Base-by-base conservation (phyloP, 2,797 vertebrate genomes). In the Spondyliosoma cantharus region DNA sequence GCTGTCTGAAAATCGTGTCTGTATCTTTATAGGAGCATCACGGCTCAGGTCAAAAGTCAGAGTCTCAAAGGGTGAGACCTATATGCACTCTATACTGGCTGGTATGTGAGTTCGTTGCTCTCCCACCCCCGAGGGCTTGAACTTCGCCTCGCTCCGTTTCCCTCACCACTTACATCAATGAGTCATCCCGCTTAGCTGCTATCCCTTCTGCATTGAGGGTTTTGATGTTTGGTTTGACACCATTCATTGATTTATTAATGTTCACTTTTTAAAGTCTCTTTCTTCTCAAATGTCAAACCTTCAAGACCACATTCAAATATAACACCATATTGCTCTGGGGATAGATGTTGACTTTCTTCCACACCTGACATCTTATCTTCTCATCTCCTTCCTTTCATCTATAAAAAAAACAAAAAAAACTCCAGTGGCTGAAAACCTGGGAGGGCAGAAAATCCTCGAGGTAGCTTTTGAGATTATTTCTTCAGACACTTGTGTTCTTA, bases 201-300 rank as follows among this genome's bases (percentile, higher is more conserved):
- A n/a, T 76, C 53, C 9, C 24, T 75, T 75, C 20, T 71, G 63
- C 54, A 54, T 27, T 53, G 52, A 68, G 29, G 62, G 54, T 76
- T 86, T 72, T 90, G 76, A 89, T 80, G 76, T 86, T 82, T 82
- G 72, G 37, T 63, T 49, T 74, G 66, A 70, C 82, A 77, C 65
- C 62, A 68, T 71, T 74, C 74, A 80, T 79, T 86, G 80, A 88
- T 90, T 81, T 88, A 87, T 86, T 80, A 76, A 87, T 81, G 76
- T 79, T 90, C 71, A 69, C 79, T 83, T 89, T 87, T 82, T 67
- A 75, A 76, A 64, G 43, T 42, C 65, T 25, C 42, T 82, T 85
- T 80, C 71, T 77, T 83, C 67, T 83, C 57, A 83, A 77, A 84
- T 79, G 75, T 83, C 85, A 83, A 76, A 81, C 71, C 59, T 64